These are phyloP conservation scores for Psittacula cyanocephala DNA, from an alignment of 2,113 vertebrate species.

Conservation along the genomic window DNA sequence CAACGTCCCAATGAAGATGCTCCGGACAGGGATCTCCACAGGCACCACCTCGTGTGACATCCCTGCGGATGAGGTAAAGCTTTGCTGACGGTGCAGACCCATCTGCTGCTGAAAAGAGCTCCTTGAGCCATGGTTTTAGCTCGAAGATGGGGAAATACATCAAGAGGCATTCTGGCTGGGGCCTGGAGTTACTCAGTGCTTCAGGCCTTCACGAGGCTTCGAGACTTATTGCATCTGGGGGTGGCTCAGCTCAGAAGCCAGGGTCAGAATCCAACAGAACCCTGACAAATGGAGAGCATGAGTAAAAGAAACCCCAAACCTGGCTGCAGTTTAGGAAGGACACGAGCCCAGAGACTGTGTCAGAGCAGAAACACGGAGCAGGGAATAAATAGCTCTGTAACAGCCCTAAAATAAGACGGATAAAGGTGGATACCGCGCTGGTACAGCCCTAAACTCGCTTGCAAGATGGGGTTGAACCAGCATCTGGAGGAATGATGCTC, in stretches of 20 bases:
- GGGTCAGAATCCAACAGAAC: neutral
- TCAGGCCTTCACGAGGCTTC: neutral
- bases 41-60: neutral
- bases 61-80: neutral
- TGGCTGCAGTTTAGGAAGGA: neutral
- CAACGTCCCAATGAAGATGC: neutral
- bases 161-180: neutral
- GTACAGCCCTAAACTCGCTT: neutral
- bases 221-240: neutral
- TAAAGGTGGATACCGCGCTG: neutral
- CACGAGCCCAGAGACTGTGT: rapidly evolving
- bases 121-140: neutral
- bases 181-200: neutral
- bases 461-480: neutral
- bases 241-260: neutral
- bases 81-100: neutral
- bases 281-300: neutral
- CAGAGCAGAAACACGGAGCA: neutral
- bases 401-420: neutral
- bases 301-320: neutral
- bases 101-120: neutral
- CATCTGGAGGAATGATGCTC: neutral
- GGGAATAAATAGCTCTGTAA: neutral
- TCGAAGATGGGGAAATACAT: neutral
- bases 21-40: neutral